Evolutionary conservation across 2,888 invertebrate genomes (phyloP), one percentile per base, ranked within the genome.

Genomic region (Caenorhabditis zanzibari): DNA sequence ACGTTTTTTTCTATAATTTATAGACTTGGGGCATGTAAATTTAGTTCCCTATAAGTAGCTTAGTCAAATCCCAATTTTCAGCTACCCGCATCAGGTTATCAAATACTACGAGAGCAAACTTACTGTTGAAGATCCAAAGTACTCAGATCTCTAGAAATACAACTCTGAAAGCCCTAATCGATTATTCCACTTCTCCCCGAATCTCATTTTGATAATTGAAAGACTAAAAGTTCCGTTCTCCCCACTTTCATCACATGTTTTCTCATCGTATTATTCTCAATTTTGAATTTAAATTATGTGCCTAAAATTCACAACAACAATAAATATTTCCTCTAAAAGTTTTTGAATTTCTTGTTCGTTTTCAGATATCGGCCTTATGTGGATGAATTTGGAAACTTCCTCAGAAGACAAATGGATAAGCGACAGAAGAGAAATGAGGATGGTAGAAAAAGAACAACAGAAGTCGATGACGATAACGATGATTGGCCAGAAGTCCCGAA

Each of bases 31-130:
- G 12, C 24, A 28, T n/a, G 35, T n/a, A 10, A 68, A 14, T 19
- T 12, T n/a, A 24, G 32, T n/a, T 52, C 24, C 9, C n/a, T 9
- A 49, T 32, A 16, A 63, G 32, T 52, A n/a, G 38, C 10, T 68
- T 35, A 24, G 52, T 61, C n/a, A 68, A 7, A 41, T 24, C 14
- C 26, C 5, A n/a, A 22, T 58, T 84, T 84, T 63, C 83, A 84
- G 83, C 75, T 84, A 68, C 35, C 75, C 83, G n/a, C 35, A 64
- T 14, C 80, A 80, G 7, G 83, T 84, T 41, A 80, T 84, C 75
- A 72, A 58, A 44, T 84, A 63, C 83, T 84, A 84, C 83, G 83
- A 84, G 35, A 59, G 59, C 9, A 71, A 81, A 54, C 56, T 74
- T 14, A 56, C 49, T 19, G 58, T 73, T 19, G 66, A 66, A 52